Percentiles rank a stretch among this genome's conserved stretches.
Conservation (phyloP, 2,888 invertebrate species). For the Pollenia labialis region DNA sequence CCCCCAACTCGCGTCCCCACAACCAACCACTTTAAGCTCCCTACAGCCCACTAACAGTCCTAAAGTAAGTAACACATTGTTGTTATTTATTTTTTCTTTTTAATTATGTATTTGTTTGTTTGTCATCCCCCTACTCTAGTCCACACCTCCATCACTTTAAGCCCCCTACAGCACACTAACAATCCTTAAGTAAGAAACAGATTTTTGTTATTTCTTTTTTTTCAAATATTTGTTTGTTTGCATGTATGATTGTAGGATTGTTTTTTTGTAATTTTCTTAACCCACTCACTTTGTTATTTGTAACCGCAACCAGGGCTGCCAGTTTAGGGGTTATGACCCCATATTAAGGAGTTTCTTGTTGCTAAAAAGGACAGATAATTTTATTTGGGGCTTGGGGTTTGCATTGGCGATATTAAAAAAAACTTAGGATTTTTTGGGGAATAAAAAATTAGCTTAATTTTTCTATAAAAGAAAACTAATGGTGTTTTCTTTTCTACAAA, state of each 20-base stretch:
- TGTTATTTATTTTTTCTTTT: conserved; percentile 10
- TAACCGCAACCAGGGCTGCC: no score
- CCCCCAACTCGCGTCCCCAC: no score
- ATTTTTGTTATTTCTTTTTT: conserved; percentile 34
- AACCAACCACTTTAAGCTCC: not conserved
- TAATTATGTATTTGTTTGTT: not conserved
- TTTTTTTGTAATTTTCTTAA: conserved; percentile 35
- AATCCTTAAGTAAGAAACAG: conserved; percentile 7
- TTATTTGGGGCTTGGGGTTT: no score
- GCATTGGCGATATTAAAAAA: no score
- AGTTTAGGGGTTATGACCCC: no score
- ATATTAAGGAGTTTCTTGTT: no score
- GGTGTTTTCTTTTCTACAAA: no score
- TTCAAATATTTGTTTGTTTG: conserved; percentile 2
- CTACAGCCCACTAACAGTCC: conserved; percentile 2
- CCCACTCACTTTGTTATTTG: conserved; percentile 43
- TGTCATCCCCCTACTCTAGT: not conserved
- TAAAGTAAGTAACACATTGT: conserved; percentile 35
- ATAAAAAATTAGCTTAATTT: no score
- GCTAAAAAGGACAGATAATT: no score
- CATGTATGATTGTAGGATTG: conserved; percentile 6
- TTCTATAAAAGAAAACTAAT: no score
- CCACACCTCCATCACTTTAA: not conserved
- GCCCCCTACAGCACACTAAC: conserved; percentile 1
- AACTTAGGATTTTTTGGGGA: no score